These are phyloP conservation scores for Rousettus leschenaultii DNA, from an alignment of 2,113 vertebrate species.

Conservation along the genomic window DNA sequence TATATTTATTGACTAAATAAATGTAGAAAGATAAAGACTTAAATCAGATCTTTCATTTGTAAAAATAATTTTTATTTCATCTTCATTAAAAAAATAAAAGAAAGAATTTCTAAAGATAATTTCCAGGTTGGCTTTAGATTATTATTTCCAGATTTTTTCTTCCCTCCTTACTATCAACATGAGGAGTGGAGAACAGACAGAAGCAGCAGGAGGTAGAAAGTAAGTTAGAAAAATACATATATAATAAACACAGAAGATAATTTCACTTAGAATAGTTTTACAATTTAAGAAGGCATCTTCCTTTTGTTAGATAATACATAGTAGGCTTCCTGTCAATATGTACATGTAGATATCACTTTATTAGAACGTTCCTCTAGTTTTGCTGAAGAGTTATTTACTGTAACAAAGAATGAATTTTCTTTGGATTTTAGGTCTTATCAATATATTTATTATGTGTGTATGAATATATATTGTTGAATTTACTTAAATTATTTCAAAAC, in stretches of 20 bases:
- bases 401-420: background rate
- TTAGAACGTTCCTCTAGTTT: background rate
- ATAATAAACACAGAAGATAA: background rate
- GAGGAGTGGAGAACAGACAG: background rate
- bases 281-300: background rate
- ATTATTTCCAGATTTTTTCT: background rate
- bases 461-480: background rate
- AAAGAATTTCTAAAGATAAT: background rate
- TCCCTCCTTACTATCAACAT: background rate
- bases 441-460: background rate
- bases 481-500: constrained; percentile 31
- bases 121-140: background rate
- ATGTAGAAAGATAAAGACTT: background rate
- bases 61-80: background rate
- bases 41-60: background rate
- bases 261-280: background rate
- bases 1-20: background rate
- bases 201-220: background rate
- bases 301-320: background rate
- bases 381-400: background rate
- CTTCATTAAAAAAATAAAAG: background rate
- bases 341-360: background rate
- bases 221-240: background rate
- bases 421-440: background rate
- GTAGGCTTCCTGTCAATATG: background rate